Evolutionary conservation across 2,888 invertebrate species (phyloP).

Genomic region (Oligia strigilis): DNA sequence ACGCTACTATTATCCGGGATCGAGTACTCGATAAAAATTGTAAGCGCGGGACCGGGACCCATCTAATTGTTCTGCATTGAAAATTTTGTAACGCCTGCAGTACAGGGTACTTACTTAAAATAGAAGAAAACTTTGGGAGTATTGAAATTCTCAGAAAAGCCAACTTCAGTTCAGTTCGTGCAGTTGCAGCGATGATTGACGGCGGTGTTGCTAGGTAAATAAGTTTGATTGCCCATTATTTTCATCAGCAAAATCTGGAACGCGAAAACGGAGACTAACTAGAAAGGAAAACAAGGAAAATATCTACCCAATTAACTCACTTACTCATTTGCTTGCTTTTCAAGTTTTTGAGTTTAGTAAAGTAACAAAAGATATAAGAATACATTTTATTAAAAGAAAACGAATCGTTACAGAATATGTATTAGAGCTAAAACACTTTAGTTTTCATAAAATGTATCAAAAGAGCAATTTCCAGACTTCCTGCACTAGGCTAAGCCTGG

Average conservation of each 20-base stretch:
- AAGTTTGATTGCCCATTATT: conserved; percentile 24
- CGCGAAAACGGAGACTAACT: neutral
- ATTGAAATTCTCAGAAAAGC: conserved; percentile 82
- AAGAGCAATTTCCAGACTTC: neutral
- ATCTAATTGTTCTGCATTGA: conserved; percentile 71
- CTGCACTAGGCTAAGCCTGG: neutral
- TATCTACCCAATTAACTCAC: neutral
- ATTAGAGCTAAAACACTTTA: neutral
- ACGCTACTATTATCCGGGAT: conserved; percentile 67
- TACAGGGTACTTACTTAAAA: conserved; percentile 84
- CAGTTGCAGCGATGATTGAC: conserved; percentile 42
- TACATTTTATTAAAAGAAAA: neutral
- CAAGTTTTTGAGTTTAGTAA: neutral
- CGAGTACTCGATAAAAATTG: conserved; percentile 66
- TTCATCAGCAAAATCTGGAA: neutral
- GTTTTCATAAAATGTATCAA: neutral
- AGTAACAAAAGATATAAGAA: neutral
- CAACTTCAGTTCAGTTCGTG: conserved; percentile 81
- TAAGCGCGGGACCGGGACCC: conserved; percentile 67
- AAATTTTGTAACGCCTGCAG: conserved; percentile 76
- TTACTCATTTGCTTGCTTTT: neutral
- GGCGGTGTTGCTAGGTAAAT: conserved; percentile 38
- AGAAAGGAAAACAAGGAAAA: neutral
- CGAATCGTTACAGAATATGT: neutral
- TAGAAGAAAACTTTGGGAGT: conserved; percentile 82